phyloP scores from a whole-genome alignment of 2,113 vertebrate genomes.

The Amphilophus citrinellus region DNA sequence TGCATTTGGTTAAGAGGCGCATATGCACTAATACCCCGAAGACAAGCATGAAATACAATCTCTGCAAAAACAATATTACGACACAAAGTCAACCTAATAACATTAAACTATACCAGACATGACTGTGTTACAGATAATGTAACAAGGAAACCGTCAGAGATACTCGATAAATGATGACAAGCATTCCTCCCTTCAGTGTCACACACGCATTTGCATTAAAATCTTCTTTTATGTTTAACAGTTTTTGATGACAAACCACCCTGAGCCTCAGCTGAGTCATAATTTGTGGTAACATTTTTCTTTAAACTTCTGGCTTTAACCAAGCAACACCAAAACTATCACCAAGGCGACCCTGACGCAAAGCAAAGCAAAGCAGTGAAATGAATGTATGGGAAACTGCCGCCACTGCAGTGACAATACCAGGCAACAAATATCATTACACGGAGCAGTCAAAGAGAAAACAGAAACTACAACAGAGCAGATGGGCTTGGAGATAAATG shows the following conservation, averaged over 20 bases:
- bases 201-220: constrained; percentile 13
- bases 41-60: constrained; percentile 5
- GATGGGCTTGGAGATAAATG: not conserved
- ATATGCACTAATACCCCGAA: not conserved
- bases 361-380: constrained; percentile 2
- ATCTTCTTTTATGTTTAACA: not conserved
- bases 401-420: not conserved
- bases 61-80: not conserved
- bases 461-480: not conserved
- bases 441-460: not conserved
- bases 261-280: not conserved
- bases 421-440: not conserved
- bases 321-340: constrained; percentile 24
- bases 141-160: constrained; percentile 29
- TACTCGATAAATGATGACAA: constrained; percentile 35
- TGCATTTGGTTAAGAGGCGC: constrained; percentile 22
- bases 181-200: constrained; percentile 4
- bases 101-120: constrained; percentile 4
- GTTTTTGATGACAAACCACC: not conserved
- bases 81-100: not conserved
- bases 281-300: constrained; percentile 5
- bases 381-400: constrained; percentile 18
- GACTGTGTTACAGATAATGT: not conserved
- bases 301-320: not conserved
- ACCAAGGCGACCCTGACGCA: not conserved